These are phyloP conservation scores for Lycopodina hypogea DNA, from an alignment of 37 sponge, comb jelly and placozoan species.

Conservation along the genomic window DNA sequence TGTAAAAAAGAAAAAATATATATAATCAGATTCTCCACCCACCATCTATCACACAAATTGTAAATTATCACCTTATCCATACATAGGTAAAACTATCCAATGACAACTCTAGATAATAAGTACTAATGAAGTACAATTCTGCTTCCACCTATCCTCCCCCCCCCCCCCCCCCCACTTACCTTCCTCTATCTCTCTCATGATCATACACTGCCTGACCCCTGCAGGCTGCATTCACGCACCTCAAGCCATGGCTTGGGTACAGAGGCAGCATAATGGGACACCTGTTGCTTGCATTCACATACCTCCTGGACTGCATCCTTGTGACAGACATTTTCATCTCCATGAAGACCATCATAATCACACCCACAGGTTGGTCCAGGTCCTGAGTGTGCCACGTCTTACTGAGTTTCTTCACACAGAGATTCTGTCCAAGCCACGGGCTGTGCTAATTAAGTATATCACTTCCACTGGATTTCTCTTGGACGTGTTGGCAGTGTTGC, in stretches of 20 bases:
- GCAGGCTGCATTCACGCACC: constrained; percentile 63
- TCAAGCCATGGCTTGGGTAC: constrained; percentile 22
- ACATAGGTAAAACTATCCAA: no score
- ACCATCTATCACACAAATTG: no score
- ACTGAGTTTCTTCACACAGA: not conserved
- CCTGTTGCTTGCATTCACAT: constrained; percentile 41
- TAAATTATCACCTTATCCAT: no score
- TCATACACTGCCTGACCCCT: no score
- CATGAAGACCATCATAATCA: constrained; percentile 49
- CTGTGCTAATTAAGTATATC: constrained; percentile 22
- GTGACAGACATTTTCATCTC: constrained; percentile 59
- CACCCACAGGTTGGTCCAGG: constrained; percentile 43
- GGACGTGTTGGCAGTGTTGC: constrained; percentile 61
- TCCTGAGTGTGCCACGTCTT: not conserved
- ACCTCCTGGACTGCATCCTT: constrained; percentile 58
- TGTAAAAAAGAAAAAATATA: no score
- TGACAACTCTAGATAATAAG: no score
- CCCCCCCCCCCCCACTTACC: no score
- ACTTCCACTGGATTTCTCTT: constrained; percentile 43
- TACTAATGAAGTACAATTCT: no score
- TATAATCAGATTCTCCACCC: no score
- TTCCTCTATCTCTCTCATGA: no score
- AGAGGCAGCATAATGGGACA: constrained; percentile 7
- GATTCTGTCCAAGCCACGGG: constrained; percentile 7
- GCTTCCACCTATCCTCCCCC: no score